phyloP scores from a whole-genome alignment of 2,113 vertebrate genomes.

The Rhynchopsitta pachyrhyncha region DNA sequence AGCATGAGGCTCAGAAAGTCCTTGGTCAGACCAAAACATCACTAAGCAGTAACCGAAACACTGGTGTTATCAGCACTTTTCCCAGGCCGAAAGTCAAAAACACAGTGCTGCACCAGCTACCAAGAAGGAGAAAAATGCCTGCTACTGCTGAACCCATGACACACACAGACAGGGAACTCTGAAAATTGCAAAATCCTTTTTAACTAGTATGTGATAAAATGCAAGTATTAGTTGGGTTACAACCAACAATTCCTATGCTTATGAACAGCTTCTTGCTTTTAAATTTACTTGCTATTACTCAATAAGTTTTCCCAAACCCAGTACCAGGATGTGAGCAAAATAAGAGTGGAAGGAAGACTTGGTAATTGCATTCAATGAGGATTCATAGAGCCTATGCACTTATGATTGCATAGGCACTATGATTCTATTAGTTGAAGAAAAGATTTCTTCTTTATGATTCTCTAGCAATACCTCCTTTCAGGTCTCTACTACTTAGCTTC shows the following conservation, averaged over 20 bases:
- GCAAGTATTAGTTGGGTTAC: background rate
- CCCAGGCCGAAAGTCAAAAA: no score
- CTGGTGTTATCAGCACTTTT: no score
- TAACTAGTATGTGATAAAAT: background rate
- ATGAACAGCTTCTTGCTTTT: background rate
- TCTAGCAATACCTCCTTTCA: background rate
- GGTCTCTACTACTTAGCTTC: background rate
- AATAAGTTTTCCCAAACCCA: background rate
- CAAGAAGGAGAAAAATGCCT: no score
- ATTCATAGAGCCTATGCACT: background rate
- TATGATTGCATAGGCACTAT: background rate
- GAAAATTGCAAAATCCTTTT: background rate
- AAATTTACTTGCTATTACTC: background rate
- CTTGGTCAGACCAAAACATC: no score
- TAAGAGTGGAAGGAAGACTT: background rate
- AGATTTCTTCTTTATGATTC: background rate
- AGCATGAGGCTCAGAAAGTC: no score
- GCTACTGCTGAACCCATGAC: no score
- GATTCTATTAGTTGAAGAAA: background rate
- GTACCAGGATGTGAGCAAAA: rapidly evolving
- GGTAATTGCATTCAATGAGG: background rate
- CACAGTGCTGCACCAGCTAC: no score
- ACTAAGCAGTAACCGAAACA: no score
- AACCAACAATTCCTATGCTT: background rate
- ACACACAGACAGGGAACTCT: background rate